Evolutionary conservation across 1,140 invertebrate species (phyloP).

Genomic region (Melitaea cinxia): DNA sequence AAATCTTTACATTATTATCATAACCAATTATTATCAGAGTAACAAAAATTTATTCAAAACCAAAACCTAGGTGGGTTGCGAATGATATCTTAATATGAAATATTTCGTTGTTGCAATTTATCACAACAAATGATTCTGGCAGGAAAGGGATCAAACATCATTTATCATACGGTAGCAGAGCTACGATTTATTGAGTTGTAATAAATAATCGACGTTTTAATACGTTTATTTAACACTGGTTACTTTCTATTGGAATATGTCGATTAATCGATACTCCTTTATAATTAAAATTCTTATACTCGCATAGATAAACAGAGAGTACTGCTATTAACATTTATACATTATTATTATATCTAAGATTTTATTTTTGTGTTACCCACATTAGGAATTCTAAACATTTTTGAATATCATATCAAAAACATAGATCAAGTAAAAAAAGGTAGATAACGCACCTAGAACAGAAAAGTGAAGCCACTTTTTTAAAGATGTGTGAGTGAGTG

Average conservation of each 20-base stretch:
- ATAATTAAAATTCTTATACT: no score
- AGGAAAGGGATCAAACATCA: slow-evolving; percentile 36
- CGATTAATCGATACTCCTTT: neutral
- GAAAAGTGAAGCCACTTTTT: no score
- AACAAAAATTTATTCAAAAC: neutral
- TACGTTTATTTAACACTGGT: slow-evolving; percentile 4
- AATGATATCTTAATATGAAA: slow-evolving; percentile 21
- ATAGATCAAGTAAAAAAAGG: no score
- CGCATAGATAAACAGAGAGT: no score
- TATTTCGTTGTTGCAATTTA: slow-evolving; percentile 40
- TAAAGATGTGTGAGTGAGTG: no score
- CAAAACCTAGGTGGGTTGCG: neutral
- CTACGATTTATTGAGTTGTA: slow-evolving; percentile 40
- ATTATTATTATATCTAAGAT: no score
- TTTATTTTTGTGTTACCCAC: no score
- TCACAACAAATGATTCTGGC: slow-evolving; percentile 48
- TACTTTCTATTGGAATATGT: neutral
- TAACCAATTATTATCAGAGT: neutral
- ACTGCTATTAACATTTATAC: no score
- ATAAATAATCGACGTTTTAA: slow-evolving; percentile 33
- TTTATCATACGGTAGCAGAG: slow-evolving; percentile 43
- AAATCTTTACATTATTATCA: no score
- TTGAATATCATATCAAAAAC: no score
- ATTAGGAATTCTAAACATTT: no score
- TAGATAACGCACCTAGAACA: no score